phyloP scores from a whole-genome alignment of 2,797 vertebrate genomes.

The Trematocara caparti region DNA sequence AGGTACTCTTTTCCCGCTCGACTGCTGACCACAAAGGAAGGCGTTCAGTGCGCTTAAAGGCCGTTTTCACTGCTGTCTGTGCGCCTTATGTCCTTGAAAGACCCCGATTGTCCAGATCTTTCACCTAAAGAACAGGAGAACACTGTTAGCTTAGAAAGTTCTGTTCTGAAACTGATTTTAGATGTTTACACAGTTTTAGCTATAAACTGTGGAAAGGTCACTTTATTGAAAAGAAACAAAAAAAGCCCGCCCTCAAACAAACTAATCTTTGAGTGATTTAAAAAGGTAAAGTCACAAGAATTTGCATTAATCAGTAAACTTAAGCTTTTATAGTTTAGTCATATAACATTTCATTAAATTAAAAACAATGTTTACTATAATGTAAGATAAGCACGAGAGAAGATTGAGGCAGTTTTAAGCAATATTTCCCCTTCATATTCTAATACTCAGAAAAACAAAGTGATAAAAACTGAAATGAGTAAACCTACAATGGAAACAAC shows the following conservation, averaged over 20 bases:
- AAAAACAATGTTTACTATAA: background rate
- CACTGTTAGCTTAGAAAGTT: background rate
- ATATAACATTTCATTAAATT: background rate
- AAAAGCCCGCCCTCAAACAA: fast-evolving
- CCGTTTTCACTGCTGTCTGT: conserved; percentile 11
- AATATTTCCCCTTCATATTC: fast-evolving
- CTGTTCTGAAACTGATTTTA: background rate
- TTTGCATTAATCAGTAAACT: background rate
- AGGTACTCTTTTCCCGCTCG: conserved; percentile 57
- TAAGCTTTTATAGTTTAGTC: background rate
- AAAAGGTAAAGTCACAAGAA: background rate
- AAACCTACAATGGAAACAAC: background rate
- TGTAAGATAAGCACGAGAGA: background rate
- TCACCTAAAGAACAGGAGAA: conserved; percentile 77
- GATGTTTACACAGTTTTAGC: background rate
- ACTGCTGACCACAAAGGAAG: conserved; percentile 80
- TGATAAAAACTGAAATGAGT: background rate
- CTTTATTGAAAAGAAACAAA: background rate
- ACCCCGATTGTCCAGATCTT: conserved; percentile 96
- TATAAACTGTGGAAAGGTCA: fast-evolving
- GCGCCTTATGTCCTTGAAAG: conserved; percentile 90
- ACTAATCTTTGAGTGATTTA: fast-evolving
- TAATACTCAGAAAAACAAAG: background rate
- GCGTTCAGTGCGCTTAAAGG: conserved; percentile 79
- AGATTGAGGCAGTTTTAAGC: background rate